A percentile compares a stretch with the other conserved stretches of the same genome.
These are phyloP conservation scores for Pedionomus torquatus DNA, from an alignment of 2,113 vertebrate genomes.

Conservation along the genomic window DNA sequence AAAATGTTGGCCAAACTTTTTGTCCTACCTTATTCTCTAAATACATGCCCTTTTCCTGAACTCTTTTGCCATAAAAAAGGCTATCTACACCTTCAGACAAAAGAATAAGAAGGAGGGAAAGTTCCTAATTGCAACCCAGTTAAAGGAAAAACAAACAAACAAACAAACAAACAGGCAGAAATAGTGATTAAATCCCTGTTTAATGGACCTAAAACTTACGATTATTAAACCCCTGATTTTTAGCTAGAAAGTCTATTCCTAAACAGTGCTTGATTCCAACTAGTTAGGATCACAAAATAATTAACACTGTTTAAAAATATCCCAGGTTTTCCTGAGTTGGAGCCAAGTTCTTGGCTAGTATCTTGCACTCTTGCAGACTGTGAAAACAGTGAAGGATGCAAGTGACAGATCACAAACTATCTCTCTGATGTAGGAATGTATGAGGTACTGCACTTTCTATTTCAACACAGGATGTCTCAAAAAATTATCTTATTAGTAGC, in stretches of 20 bases:
- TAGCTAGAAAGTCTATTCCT: not conserved
- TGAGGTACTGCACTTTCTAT: not conserved
- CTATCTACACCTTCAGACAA: not conserved
- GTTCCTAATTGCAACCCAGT: not conserved
- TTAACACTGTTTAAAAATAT: not conserved
- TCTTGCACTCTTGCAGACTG: not conserved
- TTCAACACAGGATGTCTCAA: not conserved
- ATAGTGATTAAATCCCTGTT: not conserved
- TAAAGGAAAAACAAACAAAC: not conserved
- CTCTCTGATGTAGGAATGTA: not conserved
- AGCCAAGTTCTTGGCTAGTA: not conserved
- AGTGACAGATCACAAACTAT: not conserved
- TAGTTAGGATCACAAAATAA: not conserved
- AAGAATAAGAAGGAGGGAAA: not conserved
- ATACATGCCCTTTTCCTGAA: not conserved
- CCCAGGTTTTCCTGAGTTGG: not conserved
- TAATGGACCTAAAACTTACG: not conserved
- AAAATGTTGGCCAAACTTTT: not conserved
- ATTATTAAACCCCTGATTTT: not conserved
- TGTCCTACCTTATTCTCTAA: not conserved
- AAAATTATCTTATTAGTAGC: not conserved
- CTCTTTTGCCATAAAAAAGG: not conserved
- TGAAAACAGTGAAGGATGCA: not conserved
- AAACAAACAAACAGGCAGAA: not conserved
- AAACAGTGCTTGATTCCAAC: not conserved